A percentile compares a stretch with the other conserved stretches of the same genome.
Conservation (phyloP, 2,113 vertebrate species). For the Elaphurus davidianus region DNA sequence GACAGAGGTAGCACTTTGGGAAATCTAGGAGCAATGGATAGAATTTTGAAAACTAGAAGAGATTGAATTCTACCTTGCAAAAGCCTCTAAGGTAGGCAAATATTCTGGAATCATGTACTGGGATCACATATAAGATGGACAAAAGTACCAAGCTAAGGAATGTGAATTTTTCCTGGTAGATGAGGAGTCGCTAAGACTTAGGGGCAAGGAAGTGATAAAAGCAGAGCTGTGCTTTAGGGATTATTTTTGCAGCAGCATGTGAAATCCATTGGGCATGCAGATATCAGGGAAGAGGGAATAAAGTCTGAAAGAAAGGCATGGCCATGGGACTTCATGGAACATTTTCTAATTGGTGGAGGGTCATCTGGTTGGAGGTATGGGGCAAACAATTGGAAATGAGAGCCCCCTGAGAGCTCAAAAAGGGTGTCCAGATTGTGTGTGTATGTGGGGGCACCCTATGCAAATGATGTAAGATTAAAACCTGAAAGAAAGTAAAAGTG, state of each 20-base stretch:
- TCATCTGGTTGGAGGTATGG: neutral
- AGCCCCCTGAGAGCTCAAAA: neutral
- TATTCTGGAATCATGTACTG: neutral
- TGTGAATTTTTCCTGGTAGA: neutral
- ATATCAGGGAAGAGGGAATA: neutral
- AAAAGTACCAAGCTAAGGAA: neutral
- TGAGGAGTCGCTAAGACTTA: neutral
- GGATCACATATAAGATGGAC: neutral
- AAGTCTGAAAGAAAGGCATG: neutral
- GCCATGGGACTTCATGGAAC: neutral
- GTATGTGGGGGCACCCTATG: neutral
- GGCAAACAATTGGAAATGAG: neutral
- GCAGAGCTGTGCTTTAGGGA: neutral
- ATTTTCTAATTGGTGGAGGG: neutral
- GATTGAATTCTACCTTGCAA: neutral
- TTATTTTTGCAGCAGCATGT: neutral
- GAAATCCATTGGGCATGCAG: neutral
- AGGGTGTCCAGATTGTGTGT: neutral
- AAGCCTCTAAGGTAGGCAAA: neutral
- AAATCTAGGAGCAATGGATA: neutral
- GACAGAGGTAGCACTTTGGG: neutral
- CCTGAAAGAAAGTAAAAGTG: neutral
- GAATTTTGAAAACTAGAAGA: neutral
- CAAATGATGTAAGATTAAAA: neutral
- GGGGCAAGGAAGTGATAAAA: neutral